Evolutionary conservation across 2,113 vertebrate genomes (phyloP), one percentile per base, ranked within the genome.

Genomic region (Physeter macrocephalus): DNA sequence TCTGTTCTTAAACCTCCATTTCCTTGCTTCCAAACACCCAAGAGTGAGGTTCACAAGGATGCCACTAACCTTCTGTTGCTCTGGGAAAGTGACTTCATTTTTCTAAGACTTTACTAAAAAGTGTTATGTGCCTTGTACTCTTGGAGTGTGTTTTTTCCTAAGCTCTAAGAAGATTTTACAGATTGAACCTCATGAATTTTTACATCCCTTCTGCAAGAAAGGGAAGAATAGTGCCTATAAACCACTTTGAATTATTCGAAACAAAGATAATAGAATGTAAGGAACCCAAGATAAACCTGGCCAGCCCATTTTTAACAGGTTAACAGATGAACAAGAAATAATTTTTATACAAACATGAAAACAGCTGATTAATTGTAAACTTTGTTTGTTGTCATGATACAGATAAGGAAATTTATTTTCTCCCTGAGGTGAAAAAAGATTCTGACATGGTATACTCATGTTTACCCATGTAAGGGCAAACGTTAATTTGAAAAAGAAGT

Each of bases 1-100:
- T 94, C 95, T 96, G 49, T 95, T 77, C 91, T 96, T 84, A 93
- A 93, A 74, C n/a, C 85, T 88, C 61, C 61, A 34, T 95, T 88
- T 94, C 36, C 54, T 95, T 93, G 81, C 88, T 95, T 95, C 95
- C 87, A 88, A 43, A 89, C 67, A 94, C 39, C 27, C 85, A 72
- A 39, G 88, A 94, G 21, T 67, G 77, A 89, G 74, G 86, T 49
- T 92, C 78, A 71, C 78, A 89, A 46, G 66, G 69, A 64, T 13
- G 31, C 80, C 90, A 85, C 87, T 46, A 94, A 34, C 90, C 77
- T 93, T 89, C 94, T 94, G 96, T 88, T 95, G 75, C 87, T 92
- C 84, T 72, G 52, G 72, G 54, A 69, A 96, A 88, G n/a, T 77
- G 69, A 88, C 92, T 95, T 62, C 25, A 36, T 67, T 78, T 92